Evolutionary conservation across 1,140 invertebrate species (phyloP).

Genomic region (Metaphire vulgaris): DNA sequence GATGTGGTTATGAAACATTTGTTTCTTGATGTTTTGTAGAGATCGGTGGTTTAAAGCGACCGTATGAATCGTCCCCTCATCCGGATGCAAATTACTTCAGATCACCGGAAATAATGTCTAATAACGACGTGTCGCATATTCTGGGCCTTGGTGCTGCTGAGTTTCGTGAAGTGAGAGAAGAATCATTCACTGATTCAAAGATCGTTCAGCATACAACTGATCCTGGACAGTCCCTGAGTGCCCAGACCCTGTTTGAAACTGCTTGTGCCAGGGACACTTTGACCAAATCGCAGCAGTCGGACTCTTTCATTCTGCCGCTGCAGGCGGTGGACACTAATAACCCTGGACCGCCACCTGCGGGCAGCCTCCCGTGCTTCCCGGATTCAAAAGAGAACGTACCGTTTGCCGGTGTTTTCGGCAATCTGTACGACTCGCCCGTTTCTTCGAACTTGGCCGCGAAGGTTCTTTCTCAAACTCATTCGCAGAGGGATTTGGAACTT

Average conservation of each 20-base stretch:
- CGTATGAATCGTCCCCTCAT: not conserved
- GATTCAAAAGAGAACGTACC: not conserved
- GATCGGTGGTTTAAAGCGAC: not conserved
- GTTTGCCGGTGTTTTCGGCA: not conserved
- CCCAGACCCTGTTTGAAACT: not conserved
- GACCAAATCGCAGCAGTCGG: not conserved
- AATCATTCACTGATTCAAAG: not conserved
- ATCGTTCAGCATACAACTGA: not conserved
- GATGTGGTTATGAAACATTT: no score
- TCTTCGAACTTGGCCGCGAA: not conserved
- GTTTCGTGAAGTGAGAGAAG: not conserved
- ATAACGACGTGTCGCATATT: not conserved
- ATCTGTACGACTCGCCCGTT: not conserved
- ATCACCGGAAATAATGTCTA: not conserved
- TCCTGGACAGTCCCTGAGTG: not conserved
- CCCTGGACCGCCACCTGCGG: not conserved
- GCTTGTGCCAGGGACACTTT: not conserved
- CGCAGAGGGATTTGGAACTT: not conserved
- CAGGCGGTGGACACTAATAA: not conserved
- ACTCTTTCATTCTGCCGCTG: not conserved
- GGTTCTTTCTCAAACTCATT: not conserved
- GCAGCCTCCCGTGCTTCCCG: not conserved
- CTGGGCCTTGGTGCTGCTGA: not conserved
- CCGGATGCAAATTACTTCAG: not conserved
- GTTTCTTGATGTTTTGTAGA: not conserved